A percentile compares a stretch with the other conserved stretches of the same genome.
Evolutionary conservation across 1,140 invertebrate species (phyloP).

Genomic region (Apocrypta bakeri): DNA sequence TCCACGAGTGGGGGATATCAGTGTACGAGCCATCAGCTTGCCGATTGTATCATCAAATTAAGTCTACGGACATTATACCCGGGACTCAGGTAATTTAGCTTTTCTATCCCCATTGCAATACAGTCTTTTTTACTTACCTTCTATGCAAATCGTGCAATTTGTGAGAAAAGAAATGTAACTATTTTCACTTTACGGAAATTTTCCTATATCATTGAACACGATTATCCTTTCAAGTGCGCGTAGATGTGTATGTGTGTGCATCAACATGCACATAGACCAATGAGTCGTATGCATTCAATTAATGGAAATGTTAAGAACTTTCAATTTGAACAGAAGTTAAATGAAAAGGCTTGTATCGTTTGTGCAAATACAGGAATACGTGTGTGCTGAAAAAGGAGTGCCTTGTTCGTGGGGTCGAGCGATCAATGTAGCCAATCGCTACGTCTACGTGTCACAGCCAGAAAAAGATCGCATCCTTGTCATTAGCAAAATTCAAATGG

Average conservation of each 20-base stretch:
- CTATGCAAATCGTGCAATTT: slow-evolving; percentile 16
- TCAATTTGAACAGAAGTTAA: background rate
- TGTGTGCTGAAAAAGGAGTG: slow-evolving; percentile 80
- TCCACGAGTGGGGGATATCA: slow-evolving; percentile 86
- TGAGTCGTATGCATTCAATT: background rate
- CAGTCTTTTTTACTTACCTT: background rate
- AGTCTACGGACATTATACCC: slow-evolving; percentile 84
- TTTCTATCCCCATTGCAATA: background rate
- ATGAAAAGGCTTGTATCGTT: background rate
- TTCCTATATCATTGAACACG: slow-evolving; percentile 14
- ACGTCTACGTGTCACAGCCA: slow-evolving; percentile 86
- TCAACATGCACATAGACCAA: no score
- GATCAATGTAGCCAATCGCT: slow-evolving; percentile 83
- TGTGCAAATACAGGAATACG: slow-evolving; percentile 77
- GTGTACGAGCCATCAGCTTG: slow-evolving; percentile 86
- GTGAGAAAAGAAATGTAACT: background rate
- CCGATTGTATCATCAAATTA: slow-evolving; percentile 82
- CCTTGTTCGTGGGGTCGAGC: slow-evolving; percentile 84
- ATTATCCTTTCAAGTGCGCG: background rate
- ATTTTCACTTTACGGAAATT: background rate
- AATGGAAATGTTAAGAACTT: background rate
- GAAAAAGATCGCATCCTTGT: slow-evolving; percentile 82
- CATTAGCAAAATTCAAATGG: slow-evolving; percentile 84
- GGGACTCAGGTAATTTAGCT: slow-evolving; percentile 78
- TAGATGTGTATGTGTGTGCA: background rate